Conservation (phyloP, 1,140 invertebrate genomes). For the Orchestia grillus region DNA sequence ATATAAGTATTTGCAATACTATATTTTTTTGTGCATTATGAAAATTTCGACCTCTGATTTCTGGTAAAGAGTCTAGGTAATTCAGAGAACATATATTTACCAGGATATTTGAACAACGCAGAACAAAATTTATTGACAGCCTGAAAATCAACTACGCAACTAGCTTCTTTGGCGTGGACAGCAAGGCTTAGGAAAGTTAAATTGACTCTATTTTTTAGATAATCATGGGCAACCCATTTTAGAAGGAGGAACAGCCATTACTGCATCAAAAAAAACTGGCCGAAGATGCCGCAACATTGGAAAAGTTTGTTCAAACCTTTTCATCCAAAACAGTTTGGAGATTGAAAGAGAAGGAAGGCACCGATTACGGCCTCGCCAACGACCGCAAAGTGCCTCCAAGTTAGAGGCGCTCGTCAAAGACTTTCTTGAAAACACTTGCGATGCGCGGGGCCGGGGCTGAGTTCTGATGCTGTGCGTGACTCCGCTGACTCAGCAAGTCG, state of each 20-base stretch:
- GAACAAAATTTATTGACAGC: no score
- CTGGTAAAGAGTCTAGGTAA: no score
- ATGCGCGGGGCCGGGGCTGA: neutral
- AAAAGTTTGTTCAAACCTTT: neutral
- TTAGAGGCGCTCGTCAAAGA: neutral
- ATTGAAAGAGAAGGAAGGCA: neutral
- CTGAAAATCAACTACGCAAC: neutral
- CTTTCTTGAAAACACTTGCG: slow-evolving; percentile 30
- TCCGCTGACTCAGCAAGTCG: slow-evolving; percentile 26
- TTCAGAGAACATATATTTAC: no score
- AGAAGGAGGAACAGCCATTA: neutral
- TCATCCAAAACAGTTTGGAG: neutral
- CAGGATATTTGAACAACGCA: no score
- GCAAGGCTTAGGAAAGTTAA: neutral
- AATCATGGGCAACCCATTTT: neutral
- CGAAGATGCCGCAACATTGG: neutral
- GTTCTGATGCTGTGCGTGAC: neutral
- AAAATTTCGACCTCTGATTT: no score
- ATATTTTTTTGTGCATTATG: no score
- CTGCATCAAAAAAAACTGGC: neutral
- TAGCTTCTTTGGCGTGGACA: neutral
- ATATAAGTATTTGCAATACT: no score
- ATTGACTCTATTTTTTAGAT: neutral
- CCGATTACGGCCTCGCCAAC: neutral
- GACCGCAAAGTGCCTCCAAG: neutral